Conservation (phyloP, 2,888 invertebrate species). For the Clunio marinus region DNA sequence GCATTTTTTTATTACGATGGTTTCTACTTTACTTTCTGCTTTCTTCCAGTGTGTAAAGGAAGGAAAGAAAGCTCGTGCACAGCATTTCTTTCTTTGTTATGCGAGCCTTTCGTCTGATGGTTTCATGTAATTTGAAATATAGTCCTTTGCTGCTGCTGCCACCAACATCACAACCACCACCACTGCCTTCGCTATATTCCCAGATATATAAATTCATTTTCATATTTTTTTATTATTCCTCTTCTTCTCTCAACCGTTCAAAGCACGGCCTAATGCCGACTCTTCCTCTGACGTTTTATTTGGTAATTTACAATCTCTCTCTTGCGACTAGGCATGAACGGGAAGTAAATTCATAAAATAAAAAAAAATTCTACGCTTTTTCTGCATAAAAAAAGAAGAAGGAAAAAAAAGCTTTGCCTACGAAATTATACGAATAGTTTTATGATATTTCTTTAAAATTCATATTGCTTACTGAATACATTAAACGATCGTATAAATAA, state of each 20-base stretch:
- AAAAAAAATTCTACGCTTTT: neutral
- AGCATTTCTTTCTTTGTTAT: neutral
- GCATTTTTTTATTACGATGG: slow-evolving; percentile 21
- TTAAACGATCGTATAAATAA: neutral
- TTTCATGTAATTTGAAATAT: slow-evolving; percentile 27
- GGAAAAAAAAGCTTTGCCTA: no score
- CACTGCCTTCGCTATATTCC: no score
- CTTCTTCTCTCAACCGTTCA: neutral
- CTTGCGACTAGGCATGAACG: no score
- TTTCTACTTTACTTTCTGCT: neutral
- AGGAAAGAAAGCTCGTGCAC: neutral
- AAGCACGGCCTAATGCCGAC: neutral
- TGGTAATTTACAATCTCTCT: neutral
- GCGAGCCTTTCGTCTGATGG: neutral
- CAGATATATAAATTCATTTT: neutral
- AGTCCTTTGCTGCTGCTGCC: slow-evolving; percentile 29
- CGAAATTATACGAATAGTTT: neutral
- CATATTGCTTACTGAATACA: neutral
- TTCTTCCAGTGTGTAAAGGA: neutral
- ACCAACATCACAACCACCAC: no score
- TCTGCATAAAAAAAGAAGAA: no score
- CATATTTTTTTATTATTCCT: neutral
- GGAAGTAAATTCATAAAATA: neutral
- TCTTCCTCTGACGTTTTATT: no score
- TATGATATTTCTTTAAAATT: neutral